phyloP scores from a whole-genome alignment of 2,113 vertebrate species.

The Myotis lucifugus region DNA sequence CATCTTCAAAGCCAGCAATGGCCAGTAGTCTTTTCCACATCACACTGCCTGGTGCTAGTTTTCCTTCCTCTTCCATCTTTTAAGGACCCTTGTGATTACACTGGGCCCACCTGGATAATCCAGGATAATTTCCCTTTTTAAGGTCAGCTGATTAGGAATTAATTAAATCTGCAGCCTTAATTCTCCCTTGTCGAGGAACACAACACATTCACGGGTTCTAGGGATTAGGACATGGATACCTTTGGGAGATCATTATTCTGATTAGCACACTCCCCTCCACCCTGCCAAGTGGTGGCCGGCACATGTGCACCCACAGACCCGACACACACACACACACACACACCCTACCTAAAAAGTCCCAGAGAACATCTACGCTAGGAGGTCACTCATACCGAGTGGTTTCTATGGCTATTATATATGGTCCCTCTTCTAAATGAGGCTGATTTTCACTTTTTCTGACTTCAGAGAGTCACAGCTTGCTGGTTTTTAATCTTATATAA shows the following conservation, averaged over 20 bases:
- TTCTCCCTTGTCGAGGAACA: neutral
- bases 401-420: slow-evolving; percentile 49
- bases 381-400: neutral
- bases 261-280: neutral
- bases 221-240: neutral
- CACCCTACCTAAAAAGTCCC: neutral
- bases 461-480: slow-evolving; percentile 21
- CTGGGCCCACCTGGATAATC: neutral
- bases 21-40: neutral
- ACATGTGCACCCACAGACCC: rapidly evolving
- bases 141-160: neutral
- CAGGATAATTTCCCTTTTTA: neutral
- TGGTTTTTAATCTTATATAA: slow-evolving; percentile 69
- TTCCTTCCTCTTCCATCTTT: neutral
- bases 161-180: neutral
- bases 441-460: slow-evolving; percentile 59
- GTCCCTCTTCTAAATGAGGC: slow-evolving; percentile 59
- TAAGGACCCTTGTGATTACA: neutral
- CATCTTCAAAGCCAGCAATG: neutral
- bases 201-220: neutral
- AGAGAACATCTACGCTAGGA: neutral
- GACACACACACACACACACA: rapidly evolving
- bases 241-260: neutral
- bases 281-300: neutral
- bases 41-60: neutral